Percentiles rank a stretch among this genome's conserved stretches.
Conservation (phyloP, 64 coral and sea anemone genomes). For the Trachythela sp. region DNA sequence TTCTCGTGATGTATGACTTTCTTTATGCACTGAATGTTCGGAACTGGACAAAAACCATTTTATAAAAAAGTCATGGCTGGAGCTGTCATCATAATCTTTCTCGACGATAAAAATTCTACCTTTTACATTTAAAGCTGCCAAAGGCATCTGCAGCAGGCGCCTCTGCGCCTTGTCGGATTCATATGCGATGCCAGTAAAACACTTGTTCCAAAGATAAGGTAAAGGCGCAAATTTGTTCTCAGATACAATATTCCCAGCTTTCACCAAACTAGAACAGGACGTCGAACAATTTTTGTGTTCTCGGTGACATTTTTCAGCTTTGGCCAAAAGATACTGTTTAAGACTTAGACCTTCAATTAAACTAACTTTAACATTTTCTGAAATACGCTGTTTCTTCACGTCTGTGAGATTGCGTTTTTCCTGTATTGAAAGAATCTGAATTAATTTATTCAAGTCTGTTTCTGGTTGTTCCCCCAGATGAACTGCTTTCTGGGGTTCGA, state of each 20-base stretch:
- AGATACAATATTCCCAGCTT: constrained; percentile 35
- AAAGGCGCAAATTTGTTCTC: constrained; percentile 44
- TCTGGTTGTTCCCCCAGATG: neutral
- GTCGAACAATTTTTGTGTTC: constrained; percentile 17
- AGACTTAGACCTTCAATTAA: constrained; percentile 43
- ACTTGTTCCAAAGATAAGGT: constrained; percentile 37
- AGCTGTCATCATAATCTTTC: neutral
- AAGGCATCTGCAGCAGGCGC: constrained; percentile 19
- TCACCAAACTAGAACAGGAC: constrained; percentile 23
- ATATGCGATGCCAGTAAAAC: constrained; percentile 41
- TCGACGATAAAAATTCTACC: constrained; percentile 17
- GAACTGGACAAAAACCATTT: neutral
- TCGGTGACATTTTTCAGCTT: constrained; percentile 37
- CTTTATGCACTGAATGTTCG: neutral
- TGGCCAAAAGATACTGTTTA: constrained; percentile 50
- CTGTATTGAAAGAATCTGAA: constrained; percentile 19
- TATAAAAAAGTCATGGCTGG: neutral
- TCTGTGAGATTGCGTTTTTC: constrained; percentile 59
- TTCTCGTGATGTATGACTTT: neutral
- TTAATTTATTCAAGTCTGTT: neutral
- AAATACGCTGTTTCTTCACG: constrained; percentile 40
- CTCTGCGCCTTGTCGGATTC: constrained; percentile 57
- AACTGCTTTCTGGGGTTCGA: neutral
- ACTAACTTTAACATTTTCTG: constrained; percentile 43
- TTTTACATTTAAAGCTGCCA: constrained; percentile 23